A percentile compares a stretch with the other conserved stretches of the same genome.
phyloP scores from a whole-genome alignment of 2,888 invertebrate species.

The Latrodectus elegans region DNA sequence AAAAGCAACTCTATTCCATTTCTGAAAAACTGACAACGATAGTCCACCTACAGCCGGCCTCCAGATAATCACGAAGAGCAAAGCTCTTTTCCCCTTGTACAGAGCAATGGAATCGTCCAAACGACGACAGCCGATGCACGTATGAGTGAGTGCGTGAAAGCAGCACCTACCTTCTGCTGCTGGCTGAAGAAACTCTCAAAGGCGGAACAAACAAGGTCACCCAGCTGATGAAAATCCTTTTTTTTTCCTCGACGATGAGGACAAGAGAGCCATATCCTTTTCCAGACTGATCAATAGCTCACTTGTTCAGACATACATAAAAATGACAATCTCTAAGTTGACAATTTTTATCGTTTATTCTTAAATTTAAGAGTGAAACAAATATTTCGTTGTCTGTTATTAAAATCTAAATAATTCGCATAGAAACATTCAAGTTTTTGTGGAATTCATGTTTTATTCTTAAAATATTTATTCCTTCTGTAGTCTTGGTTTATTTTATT shows the following conservation, averaged over 20 bases:
- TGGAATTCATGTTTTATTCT: too few relatives aligned
- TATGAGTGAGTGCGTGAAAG: not conserved
- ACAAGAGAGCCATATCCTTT: not conserved
- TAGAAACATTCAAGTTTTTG: too few relatives aligned
- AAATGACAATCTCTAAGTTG: too few relatives aligned
- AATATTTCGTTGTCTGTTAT: too few relatives aligned
- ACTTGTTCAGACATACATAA: not conserved
- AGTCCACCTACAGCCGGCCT: not conserved
- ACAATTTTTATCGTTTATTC: too few relatives aligned
- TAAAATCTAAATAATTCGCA: too few relatives aligned
- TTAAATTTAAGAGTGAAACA: too few relatives aligned
- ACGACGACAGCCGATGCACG: not conserved
- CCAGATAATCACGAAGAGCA: not conserved
- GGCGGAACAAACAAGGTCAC: conserved; percentile 1
- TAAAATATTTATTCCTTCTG: too few relatives aligned
- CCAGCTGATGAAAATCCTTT: not conserved
- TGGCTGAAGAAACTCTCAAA: not conserved
- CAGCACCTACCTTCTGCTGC: not conserved
- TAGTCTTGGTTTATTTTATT: too few relatives aligned
- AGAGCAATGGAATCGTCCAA: not conserved
- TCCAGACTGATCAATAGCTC: not conserved
- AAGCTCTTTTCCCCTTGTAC: not conserved
- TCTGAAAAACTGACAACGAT: not conserved
- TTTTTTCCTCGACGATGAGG: not conserved
- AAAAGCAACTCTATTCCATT: too few relatives aligned